Evolutionary conservation across 2,113 vertebrate genomes (phyloP).

Genomic region (Elanoides forficatus): DNA sequence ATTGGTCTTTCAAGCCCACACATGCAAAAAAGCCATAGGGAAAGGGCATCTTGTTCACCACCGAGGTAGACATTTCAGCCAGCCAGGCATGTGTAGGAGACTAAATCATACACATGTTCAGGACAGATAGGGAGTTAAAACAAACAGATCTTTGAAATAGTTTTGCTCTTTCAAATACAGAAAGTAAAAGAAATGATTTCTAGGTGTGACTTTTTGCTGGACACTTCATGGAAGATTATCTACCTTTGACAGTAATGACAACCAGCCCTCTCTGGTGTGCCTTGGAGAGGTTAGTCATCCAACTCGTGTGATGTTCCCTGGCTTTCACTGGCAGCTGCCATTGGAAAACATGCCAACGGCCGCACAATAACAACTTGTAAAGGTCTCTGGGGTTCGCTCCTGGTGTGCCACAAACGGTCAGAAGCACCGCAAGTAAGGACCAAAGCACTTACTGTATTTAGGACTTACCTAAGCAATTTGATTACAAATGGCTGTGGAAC

Average conservation of each 20-base stretch:
- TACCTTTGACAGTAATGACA: not conserved
- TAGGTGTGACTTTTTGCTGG: not conserved
- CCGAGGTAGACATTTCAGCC: not conserved
- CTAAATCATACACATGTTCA: not conserved
- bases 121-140: not conserved
- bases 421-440: not conserved
- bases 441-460: not conserved
- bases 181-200: not conserved
- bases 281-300: not conserved
- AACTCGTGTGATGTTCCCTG: not conserved
- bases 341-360: not conserved
- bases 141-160: not conserved
- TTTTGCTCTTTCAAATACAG: not conserved
- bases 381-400: not conserved
- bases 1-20: not conserved
- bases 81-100: not conserved
- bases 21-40: not conserved
- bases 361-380: not conserved
- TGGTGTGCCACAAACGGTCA: too few relatives aligned
- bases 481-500: not conserved
- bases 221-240: not conserved
- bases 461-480: not conserved
- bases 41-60: not conserved
- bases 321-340: not conserved
- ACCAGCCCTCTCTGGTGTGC: not conserved